Conservation (phyloP, 2,888 invertebrate species). For the Catocala nupta region DNA sequence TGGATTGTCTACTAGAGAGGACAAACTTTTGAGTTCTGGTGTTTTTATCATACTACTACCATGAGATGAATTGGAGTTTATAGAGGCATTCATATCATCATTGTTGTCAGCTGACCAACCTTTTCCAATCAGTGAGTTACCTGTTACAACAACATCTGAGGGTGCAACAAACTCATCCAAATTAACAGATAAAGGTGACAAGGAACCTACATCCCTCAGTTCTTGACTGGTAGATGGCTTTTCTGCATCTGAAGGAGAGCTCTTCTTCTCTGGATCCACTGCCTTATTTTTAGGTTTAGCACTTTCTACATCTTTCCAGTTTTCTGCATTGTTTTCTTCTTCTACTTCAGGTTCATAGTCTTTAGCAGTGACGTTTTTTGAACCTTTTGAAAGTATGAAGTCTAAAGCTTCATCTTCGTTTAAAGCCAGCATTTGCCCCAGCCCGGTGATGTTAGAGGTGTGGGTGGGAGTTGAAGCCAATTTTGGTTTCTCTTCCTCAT, state of each 20-base stretch:
- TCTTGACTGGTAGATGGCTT: constrained; percentile 73
- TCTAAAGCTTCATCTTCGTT: constrained; percentile 92
- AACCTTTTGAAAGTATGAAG: constrained; percentile 88
- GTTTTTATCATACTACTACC: constrained; percentile 84
- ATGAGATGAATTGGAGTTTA: constrained; percentile 84
- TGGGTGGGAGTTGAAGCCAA: constrained; percentile 73
- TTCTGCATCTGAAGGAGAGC: constrained; percentile 57
- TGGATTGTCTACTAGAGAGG: constrained; percentile 77
- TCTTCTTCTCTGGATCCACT: constrained; percentile 14
- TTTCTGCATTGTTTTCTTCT: constrained; percentile 30
- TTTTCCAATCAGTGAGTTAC: constrained; percentile 89
- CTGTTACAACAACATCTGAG: constrained; percentile 77
- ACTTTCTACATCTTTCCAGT: constrained; percentile 1
- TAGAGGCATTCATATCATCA: constrained; percentile 83
- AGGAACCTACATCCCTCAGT: constrained; percentile 54
- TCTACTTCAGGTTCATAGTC: constrained; percentile 35
- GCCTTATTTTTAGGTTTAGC: constrained; percentile 21
- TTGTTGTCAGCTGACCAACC: constrained; percentile 89
- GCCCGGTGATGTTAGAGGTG: constrained; percentile 69
- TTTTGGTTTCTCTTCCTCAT: constrained; percentile 82
- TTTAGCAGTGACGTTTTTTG: constrained; percentile 63
- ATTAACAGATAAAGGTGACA: constrained; percentile 71
- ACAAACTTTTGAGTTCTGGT: constrained; percentile 81
- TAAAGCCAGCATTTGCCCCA: constrained; percentile 84
- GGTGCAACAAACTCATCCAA: constrained; percentile 72